These are phyloP conservation scores for Arctopsyche grandis DNA, from an alignment of 1,140 invertebrate genomes.

Conservation along the genomic window DNA sequence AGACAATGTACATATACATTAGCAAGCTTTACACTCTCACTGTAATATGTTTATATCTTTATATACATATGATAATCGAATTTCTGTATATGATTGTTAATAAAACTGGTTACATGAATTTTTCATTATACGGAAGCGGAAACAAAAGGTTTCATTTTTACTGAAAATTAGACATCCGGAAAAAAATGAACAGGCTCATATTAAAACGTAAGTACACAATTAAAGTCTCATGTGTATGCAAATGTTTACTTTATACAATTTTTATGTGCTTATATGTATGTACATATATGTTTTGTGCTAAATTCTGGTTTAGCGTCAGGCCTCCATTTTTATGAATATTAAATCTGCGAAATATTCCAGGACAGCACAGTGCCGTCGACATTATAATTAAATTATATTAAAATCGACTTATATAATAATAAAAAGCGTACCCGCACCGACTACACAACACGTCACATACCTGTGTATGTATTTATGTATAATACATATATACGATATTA, in stretches of 20 bases:
- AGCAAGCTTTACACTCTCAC: too few relatives aligned
- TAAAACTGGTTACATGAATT: too few relatives aligned
- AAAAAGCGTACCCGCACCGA: neutral
- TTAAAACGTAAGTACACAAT: neutral
- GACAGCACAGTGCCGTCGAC: neutral
- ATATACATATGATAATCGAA: too few relatives aligned
- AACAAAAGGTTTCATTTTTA: neutral
- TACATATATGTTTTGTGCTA: neutral
- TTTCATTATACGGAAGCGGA: neutral
- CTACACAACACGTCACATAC: neutral
- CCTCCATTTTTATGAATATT: constrained; percentile 20
- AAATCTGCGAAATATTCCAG: neutral
- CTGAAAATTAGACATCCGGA: neutral
- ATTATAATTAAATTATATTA: constrained; percentile 22
- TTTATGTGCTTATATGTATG: constrained; percentile 6
- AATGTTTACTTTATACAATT: constrained; percentile 26
- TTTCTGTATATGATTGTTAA: too few relatives aligned
- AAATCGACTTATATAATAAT: neutral
- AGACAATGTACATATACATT: too few relatives aligned
- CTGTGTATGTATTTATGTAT: neutral
- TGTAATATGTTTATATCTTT: too few relatives aligned
- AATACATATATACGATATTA: too few relatives aligned
- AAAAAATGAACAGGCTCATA: neutral
- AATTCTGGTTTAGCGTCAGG: constrained; percentile 11
- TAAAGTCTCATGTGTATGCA: constrained; percentile 1